phyloP scores from a whole-genome alignment of 2,113 vertebrate species.

The Mesitornis unicolor region DNA sequence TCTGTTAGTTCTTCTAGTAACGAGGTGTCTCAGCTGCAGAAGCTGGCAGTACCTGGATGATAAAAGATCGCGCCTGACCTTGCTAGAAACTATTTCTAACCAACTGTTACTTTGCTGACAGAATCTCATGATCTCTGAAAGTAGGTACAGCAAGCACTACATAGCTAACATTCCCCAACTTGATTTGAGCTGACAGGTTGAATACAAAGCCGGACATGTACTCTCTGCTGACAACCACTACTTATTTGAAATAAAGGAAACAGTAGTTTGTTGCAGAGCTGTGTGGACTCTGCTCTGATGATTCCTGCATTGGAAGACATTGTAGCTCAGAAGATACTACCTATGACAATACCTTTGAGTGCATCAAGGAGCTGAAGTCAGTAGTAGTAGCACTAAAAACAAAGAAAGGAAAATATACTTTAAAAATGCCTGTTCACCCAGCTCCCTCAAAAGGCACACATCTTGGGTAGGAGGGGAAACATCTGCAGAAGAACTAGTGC shows the following conservation, averaged over 20 bases:
- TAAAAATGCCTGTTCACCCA: neutral
- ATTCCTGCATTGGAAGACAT: neutral
- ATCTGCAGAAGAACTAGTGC: neutral
- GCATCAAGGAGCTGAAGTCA: conserved; percentile 76
- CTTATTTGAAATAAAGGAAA: neutral
- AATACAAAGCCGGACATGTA: neutral
- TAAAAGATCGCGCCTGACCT: neutral
- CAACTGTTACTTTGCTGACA: neutral
- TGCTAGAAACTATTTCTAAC: neutral
- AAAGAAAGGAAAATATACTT: conserved; percentile 32
- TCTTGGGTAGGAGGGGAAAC: neutral
- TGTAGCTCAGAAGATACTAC: neutral
- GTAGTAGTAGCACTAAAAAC: conserved; percentile 71
- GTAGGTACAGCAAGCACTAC: neutral
- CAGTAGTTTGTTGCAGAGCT: neutral
- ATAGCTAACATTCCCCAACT: neutral
- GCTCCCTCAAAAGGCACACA: neutral
- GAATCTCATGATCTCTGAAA: neutral
- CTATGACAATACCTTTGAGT: conserved; percentile 78
- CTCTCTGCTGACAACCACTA: neutral
- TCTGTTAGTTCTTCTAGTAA: neutral
- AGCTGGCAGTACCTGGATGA: neutral
- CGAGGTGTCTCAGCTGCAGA: neutral
- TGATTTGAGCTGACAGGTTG: neutral
- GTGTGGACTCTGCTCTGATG: neutral